Evolutionary conservation across 2,797 vertebrate genomes (phyloP).

Genomic region (Balearica regulorum): DNA sequence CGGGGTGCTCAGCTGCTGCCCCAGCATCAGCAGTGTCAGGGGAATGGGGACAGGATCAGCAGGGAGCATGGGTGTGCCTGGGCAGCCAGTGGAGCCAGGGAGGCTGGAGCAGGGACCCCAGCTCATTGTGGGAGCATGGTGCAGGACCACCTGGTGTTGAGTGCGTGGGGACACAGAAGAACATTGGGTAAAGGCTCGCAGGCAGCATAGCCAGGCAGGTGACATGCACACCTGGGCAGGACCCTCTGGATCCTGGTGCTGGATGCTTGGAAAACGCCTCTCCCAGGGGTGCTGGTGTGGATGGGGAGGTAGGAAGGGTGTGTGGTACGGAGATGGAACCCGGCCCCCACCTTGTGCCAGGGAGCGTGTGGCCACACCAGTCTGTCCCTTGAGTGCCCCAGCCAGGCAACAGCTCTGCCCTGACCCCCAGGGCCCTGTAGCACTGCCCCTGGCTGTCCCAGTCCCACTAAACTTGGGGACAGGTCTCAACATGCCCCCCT

Average conservation of each 20-base stretch:
- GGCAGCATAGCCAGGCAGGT: not conserved
- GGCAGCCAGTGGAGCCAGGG: not conserved
- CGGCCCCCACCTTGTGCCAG: not conserved
- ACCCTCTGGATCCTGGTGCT: not conserved
- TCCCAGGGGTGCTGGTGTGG: not conserved
- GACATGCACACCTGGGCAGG: not conserved
- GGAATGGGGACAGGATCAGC: not conserved
- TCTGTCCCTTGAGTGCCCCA: not conserved
- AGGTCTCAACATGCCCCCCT: not conserved
- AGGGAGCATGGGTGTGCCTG: accelerated
- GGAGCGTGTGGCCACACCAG: not conserved
- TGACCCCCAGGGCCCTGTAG: no score
- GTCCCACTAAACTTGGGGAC: not conserved
- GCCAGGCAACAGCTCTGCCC: not conserved
- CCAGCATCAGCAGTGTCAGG: not conserved
- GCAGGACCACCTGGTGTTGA: not conserved
- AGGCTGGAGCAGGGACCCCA: not conserved
- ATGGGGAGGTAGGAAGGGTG: not conserved
- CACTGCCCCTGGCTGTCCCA: not conserved
- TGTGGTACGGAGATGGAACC: not conserved
- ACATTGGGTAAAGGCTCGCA: not conserved
- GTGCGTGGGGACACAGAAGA: not conserved
- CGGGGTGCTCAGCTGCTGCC: not conserved
- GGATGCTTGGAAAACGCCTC: not conserved
- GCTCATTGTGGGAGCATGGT: not conserved